phyloP scores from a whole-genome alignment of 2,888 invertebrate genomes.

The Xylocampa areola region DNA sequence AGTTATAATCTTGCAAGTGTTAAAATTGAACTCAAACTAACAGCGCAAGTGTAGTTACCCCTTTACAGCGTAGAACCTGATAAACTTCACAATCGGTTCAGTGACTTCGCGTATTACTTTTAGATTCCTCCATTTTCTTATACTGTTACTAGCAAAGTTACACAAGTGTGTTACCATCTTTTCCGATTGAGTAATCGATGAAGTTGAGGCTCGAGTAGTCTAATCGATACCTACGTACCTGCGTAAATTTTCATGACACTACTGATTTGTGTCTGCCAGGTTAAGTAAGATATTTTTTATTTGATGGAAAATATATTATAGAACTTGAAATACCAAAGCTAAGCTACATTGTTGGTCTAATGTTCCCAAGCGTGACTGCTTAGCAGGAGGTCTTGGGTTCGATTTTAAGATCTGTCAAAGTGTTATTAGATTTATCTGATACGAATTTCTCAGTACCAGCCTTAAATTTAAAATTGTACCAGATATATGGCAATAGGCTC shows the following conservation, averaged over 20 bases:
- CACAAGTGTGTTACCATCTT: slow-evolving; percentile 8
- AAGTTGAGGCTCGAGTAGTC: neutral
- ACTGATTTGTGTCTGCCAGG: neutral
- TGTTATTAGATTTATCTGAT: too few species aligned
- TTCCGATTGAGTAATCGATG: slow-evolving; percentile 15
- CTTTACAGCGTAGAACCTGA: slow-evolving; percentile 1
- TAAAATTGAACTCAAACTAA: neutral
- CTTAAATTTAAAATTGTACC: too few species aligned
- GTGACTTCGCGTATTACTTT: slow-evolving; percentile 55
- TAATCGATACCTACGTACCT: neutral
- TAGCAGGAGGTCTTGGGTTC: too few species aligned
- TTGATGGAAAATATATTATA: too few species aligned
- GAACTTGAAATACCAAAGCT: too few species aligned
- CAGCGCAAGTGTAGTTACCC: neutral
- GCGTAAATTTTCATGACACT: neutral
- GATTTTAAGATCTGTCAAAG: too few species aligned
- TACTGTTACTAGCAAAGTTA: slow-evolving; percentile 23
- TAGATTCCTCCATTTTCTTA: slow-evolving; percentile 50
- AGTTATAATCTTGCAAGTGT: neutral
- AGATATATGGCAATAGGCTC: too few species aligned
- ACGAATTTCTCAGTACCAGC: too few species aligned
- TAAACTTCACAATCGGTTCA: slow-evolving; percentile 45
- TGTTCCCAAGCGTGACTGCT: too few species aligned
- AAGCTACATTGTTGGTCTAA: too few species aligned
- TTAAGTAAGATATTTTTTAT: too few species aligned